A percentile compares a stretch with the other conserved stretches of the same genome.
Evolutionary conservation across 2,797 vertebrate species (phyloP).

Genomic region (Characodon lateralis): DNA sequence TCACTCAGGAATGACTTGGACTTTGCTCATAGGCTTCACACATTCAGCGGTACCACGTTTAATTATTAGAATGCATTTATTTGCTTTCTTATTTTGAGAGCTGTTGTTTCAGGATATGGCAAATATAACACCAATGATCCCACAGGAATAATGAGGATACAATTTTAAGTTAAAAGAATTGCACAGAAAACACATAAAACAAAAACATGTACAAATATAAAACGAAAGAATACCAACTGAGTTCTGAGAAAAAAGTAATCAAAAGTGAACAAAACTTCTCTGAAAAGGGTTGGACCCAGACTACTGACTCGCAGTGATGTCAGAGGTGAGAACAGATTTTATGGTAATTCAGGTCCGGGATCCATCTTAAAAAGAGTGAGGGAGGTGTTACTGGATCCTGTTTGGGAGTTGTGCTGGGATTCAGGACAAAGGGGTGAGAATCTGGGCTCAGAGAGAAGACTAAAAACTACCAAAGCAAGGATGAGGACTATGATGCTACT

Average conservation of each 20-base stretch:
- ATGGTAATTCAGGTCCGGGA: constrained; percentile 79
- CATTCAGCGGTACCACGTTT: neutral
- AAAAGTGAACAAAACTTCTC: constrained; percentile 13
- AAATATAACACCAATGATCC: neutral
- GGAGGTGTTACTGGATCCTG: constrained; percentile 48
- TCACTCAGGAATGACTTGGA: constrained; percentile 47
- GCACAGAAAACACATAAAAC: too few relatives aligned
- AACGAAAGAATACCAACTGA: neutral
- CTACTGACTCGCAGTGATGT: constrained; percentile 66
- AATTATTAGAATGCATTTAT: constrained; percentile 17
- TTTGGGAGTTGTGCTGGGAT: constrained; percentile 55
- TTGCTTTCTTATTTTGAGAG: neutral
- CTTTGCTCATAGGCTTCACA: constrained; percentile 26
- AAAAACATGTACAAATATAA: neutral
- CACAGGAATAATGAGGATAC: neutral
- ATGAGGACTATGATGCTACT: constrained; percentile 76
- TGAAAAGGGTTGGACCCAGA: constrained; percentile 50
- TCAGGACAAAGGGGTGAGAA: constrained; percentile 60
- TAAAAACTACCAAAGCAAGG: constrained; percentile 27
- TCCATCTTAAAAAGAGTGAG: constrained; percentile 72
- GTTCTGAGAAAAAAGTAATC: neutral
- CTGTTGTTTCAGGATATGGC: neutral
- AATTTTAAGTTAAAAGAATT: neutral
- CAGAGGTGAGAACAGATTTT: constrained; percentile 72
- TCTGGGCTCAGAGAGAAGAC: constrained; percentile 52